Base-by-base conservation (phyloP, 2,888 invertebrate genomes). In the Trilocha varians region DNA sequence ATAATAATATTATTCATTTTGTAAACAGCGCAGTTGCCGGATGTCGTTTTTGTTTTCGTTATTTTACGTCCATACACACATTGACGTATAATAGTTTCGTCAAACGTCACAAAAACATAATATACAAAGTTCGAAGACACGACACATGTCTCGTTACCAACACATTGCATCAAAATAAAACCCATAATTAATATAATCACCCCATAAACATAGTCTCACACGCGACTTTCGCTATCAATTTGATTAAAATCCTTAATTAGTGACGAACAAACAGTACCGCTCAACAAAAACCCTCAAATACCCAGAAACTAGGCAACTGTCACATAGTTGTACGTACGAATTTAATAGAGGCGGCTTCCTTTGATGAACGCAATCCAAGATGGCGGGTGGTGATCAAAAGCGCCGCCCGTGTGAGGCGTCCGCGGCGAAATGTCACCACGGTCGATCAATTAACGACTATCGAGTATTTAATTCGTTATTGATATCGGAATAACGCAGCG, bases 361-460 rank as follows among this genome's bases (percentile, higher is more conserved):
- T 83, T 79, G 75, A 67, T 59, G 11, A 50, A 40, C 45, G 55
- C 49, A 52, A 54, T 48, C 43, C 59, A 72, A 70, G 64, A 74
- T 68, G 76, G 71, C 73, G 62, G 64, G 41, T 34, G 44, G 41
- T 46, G 61, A 70, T 78, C 78, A 84, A 82, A 84, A 62, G 55
- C 17, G 65, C 79, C 79, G 80, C 71, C 45, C 59, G 72, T 68
- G 71, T 72, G 73, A 70, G 65, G 65, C 69, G 59, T 65, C 68
- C 64, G 67, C 72, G 54, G 69, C 68, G 69, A 83, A 84, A 85
- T 85, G 83, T 85, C 84, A 83, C 83, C 83, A 74, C 74, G 75
- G 71, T 75, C 71, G 62, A 73, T 76, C 78, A 79, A 82, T 83
- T 83, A 83, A 75, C 71, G 62, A 69, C 59, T 70, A 70, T 70